Evolutionary conservation across 2,888 invertebrate species (phyloP).

Genomic region (Ceratothoa steindachneri): DNA sequence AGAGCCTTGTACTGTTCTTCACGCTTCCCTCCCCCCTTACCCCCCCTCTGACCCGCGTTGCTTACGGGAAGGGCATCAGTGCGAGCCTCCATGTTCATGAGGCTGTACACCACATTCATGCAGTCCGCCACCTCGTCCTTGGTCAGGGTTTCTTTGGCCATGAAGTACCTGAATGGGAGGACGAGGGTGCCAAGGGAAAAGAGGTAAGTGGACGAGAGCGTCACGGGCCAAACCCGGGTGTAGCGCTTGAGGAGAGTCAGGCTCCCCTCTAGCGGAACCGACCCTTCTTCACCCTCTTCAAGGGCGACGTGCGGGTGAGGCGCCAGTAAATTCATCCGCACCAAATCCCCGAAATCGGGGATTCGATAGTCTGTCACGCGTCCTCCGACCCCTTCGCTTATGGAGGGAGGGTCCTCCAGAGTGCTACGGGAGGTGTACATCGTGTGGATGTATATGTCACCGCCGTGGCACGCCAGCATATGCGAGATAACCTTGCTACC

Average conservation of each 20-base stretch:
- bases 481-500: conserved; percentile 87
- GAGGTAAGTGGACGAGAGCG: conserved; percentile 80
- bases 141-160: conserved; percentile 74
- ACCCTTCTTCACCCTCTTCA: conserved; percentile 62
- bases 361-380: conserved; percentile 79
- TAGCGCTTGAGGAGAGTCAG: conserved; percentile 65
- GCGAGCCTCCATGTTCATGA: conserved; percentile 75
- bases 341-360: conserved; percentile 77
- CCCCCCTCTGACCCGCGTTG: conserved; percentile 34
- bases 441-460: conserved; percentile 92
- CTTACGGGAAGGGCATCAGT: conserved; percentile 75
- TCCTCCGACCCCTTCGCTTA: conserved; percentile 90
- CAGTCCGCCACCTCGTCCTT: conserved; percentile 84
- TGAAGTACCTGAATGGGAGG: conserved; percentile 72
- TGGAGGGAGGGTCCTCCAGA: conserved; percentile 89
- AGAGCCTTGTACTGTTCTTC: conserved; percentile 88
- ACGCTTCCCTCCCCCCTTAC: conserved; percentile 51
- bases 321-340: conserved; percentile 75
- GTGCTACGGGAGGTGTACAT: conserved; percentile 77
- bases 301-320: conserved; percentile 58
- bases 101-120: conserved; percentile 73
- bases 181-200: conserved; percentile 75
- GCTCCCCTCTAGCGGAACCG: conserved; percentile 53
- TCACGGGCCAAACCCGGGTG: conserved; percentile 75
- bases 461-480: conserved; percentile 86